These are phyloP conservation scores for Conus betulinus DNA, from an alignment of 1,140 invertebrate species.

Conservation along the genomic window DNA sequence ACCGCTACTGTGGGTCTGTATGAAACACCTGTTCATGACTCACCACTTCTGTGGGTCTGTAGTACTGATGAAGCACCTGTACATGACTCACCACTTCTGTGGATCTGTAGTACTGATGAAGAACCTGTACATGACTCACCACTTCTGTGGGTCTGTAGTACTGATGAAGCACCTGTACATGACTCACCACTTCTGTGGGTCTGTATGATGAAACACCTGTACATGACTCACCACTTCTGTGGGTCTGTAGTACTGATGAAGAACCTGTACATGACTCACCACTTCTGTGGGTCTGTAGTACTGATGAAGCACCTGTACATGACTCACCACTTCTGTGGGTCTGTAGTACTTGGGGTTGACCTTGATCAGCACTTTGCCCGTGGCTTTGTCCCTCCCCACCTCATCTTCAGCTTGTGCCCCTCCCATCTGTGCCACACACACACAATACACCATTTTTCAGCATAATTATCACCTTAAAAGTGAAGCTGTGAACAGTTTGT, in stretches of 20 bases:
- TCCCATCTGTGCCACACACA: constrained; percentile 82
- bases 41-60: no score
- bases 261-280: no score
- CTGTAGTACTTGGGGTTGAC: constrained; percentile 97
- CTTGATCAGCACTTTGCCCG: constrained; percentile 88
- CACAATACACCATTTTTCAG: background rate
- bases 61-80: background rate
- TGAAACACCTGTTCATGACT: no score
- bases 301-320: constrained; percentile 67
- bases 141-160: background rate
- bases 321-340: constrained; percentile 96
- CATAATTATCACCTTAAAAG: no score
- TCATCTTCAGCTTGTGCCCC: constrained; percentile 89
- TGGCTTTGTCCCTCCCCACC: constrained; percentile 89
- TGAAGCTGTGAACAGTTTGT: no score
- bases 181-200: no score
- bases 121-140: no score
- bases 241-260: constrained; percentile 90
- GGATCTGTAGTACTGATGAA: no score
- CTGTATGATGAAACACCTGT: no score
- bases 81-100: no score
- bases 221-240: constrained; percentile 92
- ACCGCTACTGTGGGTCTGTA: no score
- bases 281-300: no score
- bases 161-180: constrained; percentile 44